Evolutionary conservation across 2,888 invertebrate genomes (phyloP).

Genomic region (Ephialtes manifestator): DNA sequence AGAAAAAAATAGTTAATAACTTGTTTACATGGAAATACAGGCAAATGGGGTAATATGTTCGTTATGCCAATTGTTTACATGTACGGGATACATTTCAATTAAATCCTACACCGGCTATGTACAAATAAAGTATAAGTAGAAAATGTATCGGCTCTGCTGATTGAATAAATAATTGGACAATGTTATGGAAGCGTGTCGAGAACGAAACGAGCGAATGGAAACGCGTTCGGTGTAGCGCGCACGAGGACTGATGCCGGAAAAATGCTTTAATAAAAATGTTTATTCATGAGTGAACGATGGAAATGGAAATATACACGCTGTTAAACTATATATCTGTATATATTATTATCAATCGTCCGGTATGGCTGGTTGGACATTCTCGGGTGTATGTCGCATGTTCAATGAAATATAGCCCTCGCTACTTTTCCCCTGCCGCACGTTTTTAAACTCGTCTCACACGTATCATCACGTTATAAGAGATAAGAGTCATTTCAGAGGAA

Average conservation of each 20-base stretch:
- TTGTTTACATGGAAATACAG: neutral
- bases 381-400: conserved; percentile 42
- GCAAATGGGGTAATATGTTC: conserved; percentile 1
- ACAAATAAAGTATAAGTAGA: conserved; percentile 35
- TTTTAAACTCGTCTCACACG: conserved; percentile 12
- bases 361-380: conserved; percentile 51
- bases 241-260: conserved; percentile 27
- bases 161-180: conserved; percentile 64
- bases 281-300: conserved; percentile 66
- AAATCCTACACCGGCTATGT: conserved; percentile 27
- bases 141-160: conserved; percentile 55
- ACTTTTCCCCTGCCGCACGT: conserved; percentile 7
- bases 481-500: conserved; percentile 27
- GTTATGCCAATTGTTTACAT: conserved; percentile 9
- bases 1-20: conserved; percentile 4
- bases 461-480: conserved; percentile 27
- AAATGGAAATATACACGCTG: conserved; percentile 49
- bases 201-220: conserved; percentile 42
- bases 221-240: conserved; percentile 29
- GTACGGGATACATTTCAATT: conserved; percentile 25
- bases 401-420: conserved; percentile 44
- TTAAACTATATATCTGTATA: conserved; percentile 23
- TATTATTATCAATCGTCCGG: conserved; percentile 61
- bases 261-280: conserved; percentile 66
- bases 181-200: conserved; percentile 42